Conservation (phyloP, 2,888 invertebrate species). For the Phengaris alcon region DNA sequence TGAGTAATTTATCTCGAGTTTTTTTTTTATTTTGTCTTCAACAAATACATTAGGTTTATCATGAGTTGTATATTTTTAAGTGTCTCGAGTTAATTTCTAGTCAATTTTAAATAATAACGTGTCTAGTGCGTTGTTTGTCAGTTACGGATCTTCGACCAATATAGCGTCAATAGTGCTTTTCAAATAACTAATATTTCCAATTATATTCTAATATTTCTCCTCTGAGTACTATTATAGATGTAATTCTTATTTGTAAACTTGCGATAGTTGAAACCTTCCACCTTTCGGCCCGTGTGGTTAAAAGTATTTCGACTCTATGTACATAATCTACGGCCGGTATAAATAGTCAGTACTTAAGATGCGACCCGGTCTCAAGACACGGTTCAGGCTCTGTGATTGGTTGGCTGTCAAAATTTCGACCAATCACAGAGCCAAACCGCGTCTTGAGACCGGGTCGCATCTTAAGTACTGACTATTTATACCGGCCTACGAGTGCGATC, state of each 20-base stretch:
- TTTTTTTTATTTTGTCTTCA: background rate
- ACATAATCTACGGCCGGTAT: too few species aligned
- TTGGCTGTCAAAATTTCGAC: too few species aligned
- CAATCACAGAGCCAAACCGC: too few species aligned
- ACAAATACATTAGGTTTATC: background rate
- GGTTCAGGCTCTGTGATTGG: too few species aligned
- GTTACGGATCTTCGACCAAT: constrained; percentile 18
- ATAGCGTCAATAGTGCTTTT: background rate
- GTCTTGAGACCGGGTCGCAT: too few species aligned
- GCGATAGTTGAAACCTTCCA: background rate
- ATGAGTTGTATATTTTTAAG: background rate
- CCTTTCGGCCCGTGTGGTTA: background rate
- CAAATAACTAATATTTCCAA: constrained; percentile 4
- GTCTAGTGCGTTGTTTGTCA: background rate
- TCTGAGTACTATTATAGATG: background rate
- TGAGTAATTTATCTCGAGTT: background rate
- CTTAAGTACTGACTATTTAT: too few species aligned
- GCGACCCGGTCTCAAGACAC: too few species aligned
- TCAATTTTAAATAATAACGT: background rate
- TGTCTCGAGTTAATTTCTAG: background rate
- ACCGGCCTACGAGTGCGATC: constrained; percentile 26
- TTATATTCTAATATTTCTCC: background rate
- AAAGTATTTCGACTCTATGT: background rate
- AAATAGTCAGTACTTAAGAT: too few species aligned
- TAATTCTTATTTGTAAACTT: constrained; percentile 15